Percentiles rank a stretch among this genome's conserved stretches.
These are phyloP conservation scores for Tetragonula clypearis DNA, from an alignment of 1,140 invertebrate genomes.

Conservation along the genomic window DNA sequence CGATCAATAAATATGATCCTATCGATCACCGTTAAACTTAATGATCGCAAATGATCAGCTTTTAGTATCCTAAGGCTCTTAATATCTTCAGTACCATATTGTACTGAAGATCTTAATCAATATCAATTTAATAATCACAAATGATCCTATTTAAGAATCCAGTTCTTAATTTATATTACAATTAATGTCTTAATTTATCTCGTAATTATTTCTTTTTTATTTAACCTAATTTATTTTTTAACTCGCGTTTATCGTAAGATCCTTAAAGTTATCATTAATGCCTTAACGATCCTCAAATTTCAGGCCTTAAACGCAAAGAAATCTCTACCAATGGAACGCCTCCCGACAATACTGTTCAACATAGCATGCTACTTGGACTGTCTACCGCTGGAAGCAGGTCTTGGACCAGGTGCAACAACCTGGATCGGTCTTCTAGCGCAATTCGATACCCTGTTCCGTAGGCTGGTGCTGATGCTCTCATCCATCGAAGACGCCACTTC, in stretches of 20 bases:
- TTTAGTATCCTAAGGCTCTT: no score
- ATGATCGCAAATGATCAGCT: not conserved
- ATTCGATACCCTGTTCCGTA: conserved; percentile 92
- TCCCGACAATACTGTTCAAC: conserved; percentile 91
- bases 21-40: not conserved
- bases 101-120: no score
- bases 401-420: conserved; percentile 85
- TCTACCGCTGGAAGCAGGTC: conserved; percentile 91
- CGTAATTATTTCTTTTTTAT: no score
- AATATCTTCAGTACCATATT: no score
- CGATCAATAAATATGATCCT: not conserved
- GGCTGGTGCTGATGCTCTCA: conserved; percentile 88
- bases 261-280: no score
- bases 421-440: conserved; percentile 92
- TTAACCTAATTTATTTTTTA: no score
- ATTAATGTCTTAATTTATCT: no score
- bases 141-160: no score
- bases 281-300: conserved; percentile 47
- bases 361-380: conserved; percentile 96
- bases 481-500: conserved; percentile 89
- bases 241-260: no score
- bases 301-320: conserved; percentile 94
- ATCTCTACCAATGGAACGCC: conserved; percentile 89
- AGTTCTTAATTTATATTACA: no score
- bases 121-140: no score